Evolutionary conservation across 1,140 invertebrate species (phyloP).

Genomic region (Megalopta genalis): DNA sequence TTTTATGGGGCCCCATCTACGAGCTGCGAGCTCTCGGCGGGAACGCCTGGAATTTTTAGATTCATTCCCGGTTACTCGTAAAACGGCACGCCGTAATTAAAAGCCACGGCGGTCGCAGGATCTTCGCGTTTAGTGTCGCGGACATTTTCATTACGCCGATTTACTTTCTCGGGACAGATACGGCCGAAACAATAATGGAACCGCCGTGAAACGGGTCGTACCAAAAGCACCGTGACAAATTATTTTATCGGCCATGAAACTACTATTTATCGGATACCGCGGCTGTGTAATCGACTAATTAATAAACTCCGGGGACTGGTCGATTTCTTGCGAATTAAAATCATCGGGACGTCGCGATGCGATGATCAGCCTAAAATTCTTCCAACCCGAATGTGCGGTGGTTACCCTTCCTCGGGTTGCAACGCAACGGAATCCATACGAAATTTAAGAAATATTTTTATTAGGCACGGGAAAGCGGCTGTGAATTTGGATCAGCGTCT

Average conservation of each 20-base stretch:
- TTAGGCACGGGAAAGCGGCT: too few species aligned
- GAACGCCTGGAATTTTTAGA: slow-evolving; percentile 72
- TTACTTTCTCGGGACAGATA: slow-evolving; percentile 18
- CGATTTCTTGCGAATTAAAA: neutral
- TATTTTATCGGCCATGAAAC: slow-evolving; percentile 14
- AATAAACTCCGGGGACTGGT: neutral
- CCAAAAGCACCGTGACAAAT: slow-evolving; percentile 8
- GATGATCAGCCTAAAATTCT: too few species aligned
- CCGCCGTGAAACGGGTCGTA: neutral
- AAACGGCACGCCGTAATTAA: slow-evolving; percentile 69
- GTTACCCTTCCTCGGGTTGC: too few species aligned
- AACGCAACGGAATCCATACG: too few species aligned
- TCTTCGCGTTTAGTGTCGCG: slow-evolving; percentile 42
- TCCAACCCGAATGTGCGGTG: too few species aligned
- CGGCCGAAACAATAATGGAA: slow-evolving; percentile 16
- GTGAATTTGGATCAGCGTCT: too few species aligned
- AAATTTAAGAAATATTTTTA: too few species aligned
- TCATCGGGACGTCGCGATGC: too few species aligned
- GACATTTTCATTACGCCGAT: slow-evolving; percentile 49
- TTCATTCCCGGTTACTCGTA: slow-evolving; percentile 59
- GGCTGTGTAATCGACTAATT: slow-evolving; percentile 7
- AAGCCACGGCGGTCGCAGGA: slow-evolving; percentile 61
- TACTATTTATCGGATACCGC: slow-evolving; percentile 4
- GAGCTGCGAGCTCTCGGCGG: slow-evolving; percentile 54
- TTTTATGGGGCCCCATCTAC: slow-evolving; percentile 72